Conservation (phyloP, 2,113 vertebrate genomes). For the Mormoops blainvillei region DNA sequence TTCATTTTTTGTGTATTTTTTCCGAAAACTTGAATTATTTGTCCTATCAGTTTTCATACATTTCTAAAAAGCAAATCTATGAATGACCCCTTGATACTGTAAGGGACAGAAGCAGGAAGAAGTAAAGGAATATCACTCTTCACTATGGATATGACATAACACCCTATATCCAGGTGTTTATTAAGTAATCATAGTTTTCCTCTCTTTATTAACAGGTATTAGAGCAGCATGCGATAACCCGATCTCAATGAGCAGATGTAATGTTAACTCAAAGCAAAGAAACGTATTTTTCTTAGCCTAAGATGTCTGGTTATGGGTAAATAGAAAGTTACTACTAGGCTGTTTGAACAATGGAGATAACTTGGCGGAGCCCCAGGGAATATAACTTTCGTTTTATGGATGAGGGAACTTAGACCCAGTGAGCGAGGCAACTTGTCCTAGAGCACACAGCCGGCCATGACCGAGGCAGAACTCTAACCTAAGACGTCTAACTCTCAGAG, state of each 20-base stretch:
- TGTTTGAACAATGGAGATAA: neutral
- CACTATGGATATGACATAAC: neutral
- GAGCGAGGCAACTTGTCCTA: neutral
- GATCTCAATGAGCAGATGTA: neutral
- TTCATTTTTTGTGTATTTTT: neutral
- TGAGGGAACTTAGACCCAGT: neutral
- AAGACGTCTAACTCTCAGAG: neutral
- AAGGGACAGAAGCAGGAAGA: constrained; percentile 2
- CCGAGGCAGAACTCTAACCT: neutral
- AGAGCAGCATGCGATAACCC: neutral
- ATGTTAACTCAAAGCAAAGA: constrained; percentile 36
- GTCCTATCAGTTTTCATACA: neutral
- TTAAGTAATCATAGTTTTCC: constrained; percentile 1
- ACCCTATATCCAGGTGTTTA: neutral
- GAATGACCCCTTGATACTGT: neutral
- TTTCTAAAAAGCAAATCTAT: constrained; percentile 27
- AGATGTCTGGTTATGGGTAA: neutral
- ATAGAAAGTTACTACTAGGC: neutral
- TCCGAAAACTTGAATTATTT: neutral
- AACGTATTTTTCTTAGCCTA: neutral
- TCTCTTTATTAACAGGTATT: neutral
- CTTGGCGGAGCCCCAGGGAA: neutral
- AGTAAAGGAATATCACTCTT: neutral
- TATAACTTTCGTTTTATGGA: neutral
- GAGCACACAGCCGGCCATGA: no score